Percentiles rank a stretch among this genome's conserved stretches.
Evolutionary conservation across 1,140 invertebrate species (phyloP).

Genomic region (Drosophila saltans): DNA sequence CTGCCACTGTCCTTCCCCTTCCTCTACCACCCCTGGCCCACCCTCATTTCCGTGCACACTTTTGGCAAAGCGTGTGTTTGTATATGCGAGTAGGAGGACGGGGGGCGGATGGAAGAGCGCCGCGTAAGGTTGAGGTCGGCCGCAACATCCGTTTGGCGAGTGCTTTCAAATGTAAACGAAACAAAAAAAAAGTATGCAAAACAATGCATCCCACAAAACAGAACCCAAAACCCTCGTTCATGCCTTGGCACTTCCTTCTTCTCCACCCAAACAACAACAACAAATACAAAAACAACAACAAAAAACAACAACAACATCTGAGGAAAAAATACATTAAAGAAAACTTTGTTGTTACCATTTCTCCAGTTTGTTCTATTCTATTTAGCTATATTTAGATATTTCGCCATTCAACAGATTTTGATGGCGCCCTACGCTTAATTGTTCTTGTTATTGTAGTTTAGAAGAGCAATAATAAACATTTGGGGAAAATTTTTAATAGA

Average conservation of each 20-base stretch:
- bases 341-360: slow-evolving; percentile 37
- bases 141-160: slow-evolving; percentile 73
- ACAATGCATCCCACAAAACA: slow-evolving; percentile 57
- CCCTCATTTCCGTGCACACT: slow-evolving; percentile 1
- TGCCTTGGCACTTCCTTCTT: slow-evolving; percentile 22
- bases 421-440: slow-evolving; percentile 52
- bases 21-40: not conserved
- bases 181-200: slow-evolving; percentile 62
- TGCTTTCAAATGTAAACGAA: slow-evolving; percentile 80
- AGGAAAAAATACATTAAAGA: slow-evolving; percentile 18
- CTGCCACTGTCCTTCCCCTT: not conserved
- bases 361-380: slow-evolving; percentile 29
- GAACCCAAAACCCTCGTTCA: slow-evolving; percentile 16
- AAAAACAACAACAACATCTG: not conserved
- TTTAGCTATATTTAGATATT: slow-evolving; percentile 69
- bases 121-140: slow-evolving; percentile 75
- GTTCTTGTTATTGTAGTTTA: slow-evolving; percentile 34
- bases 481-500: slow-evolving; percentile 12
- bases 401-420: slow-evolving; percentile 66
- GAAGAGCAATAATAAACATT: slow-evolving; percentile 43
- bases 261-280: not conserved
- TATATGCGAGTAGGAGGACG: too few species aligned
- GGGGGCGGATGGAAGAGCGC: not conserved
- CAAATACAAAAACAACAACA: not conserved
- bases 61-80: not conserved